A percentile compares a stretch with the other conserved stretches of the same genome.
Evolutionary conservation across 1,140 invertebrate genomes (phyloP).

Genomic region (Papilio glaucus): DNA sequence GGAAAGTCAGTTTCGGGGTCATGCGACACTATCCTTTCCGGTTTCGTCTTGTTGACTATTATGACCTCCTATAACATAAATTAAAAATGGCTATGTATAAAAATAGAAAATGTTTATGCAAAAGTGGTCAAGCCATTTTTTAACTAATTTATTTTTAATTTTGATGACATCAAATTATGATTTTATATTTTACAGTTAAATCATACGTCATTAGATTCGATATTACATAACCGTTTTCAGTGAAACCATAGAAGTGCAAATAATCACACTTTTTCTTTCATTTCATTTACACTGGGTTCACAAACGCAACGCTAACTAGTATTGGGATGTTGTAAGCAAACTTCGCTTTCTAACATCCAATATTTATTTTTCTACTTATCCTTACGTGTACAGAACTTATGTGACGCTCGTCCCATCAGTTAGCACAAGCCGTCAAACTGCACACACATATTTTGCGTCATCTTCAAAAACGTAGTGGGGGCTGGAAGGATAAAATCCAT

Average conservation of each 20-base stretch:
- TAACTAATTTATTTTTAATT: constrained; percentile 39
- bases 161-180: constrained; percentile 25
- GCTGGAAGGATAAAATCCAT: constrained; percentile 76
- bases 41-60: constrained; percentile 57
- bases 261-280: constrained; percentile 81
- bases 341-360: constrained; percentile 80
- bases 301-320: constrained; percentile 62
- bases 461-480: constrained; percentile 64
- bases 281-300: constrained; percentile 73
- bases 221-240: constrained; percentile 46
- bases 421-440: constrained; percentile 67
- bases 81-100: constrained; percentile 77
- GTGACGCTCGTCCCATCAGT: constrained; percentile 56
- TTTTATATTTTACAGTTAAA: background rate
- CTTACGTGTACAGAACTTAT: constrained; percentile 61
- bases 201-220: constrained; percentile 23
- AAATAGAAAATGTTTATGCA: constrained; percentile 66
- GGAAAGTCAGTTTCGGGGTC: constrained; percentile 55
- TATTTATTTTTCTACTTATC: constrained; percentile 82
- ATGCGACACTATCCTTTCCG: constrained; percentile 56
- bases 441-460: constrained; percentile 68
- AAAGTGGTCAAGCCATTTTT: constrained; percentile 61
- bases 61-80: constrained; percentile 64
- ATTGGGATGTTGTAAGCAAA: constrained; percentile 70
- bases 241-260: constrained; percentile 68